These are phyloP conservation scores for Caprella mutica DNA, from an alignment of 2,888 invertebrate species.

Conservation along the genomic window DNA sequence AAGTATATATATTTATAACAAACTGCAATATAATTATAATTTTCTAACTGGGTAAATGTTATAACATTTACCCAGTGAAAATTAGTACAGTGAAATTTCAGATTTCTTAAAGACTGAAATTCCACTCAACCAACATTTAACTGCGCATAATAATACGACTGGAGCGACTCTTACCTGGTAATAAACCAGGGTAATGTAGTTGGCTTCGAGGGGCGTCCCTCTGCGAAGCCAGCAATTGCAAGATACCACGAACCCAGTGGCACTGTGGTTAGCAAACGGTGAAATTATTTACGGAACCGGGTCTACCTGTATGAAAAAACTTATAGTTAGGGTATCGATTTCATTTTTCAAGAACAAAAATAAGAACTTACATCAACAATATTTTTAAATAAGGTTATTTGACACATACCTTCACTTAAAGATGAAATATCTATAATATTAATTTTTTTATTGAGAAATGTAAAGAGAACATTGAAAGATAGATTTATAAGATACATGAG, in stretches of 20 bases:
- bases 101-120: too few relatives aligned
- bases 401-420: neutral
- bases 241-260: constrained; percentile 20
- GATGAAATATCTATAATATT: neutral
- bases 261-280: constrained; percentile 22
- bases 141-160: too few relatives aligned
- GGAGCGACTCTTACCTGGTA: constrained; percentile 12
- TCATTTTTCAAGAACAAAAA: neutral
- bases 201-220: constrained; percentile 9
- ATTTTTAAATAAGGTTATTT: neutral
- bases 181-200: constrained; percentile 18
- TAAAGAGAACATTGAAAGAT: too few relatives aligned
- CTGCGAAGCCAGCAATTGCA: constrained; percentile 9
- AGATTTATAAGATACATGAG: too few relatives aligned
- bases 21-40: too few relatives aligned
- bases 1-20: too few relatives aligned
- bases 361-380: too few relatives aligned
- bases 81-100: too few relatives aligned
- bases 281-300: constrained; percentile 15
- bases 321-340: neutral
- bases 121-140: too few relatives aligned
- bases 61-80: too few relatives aligned
- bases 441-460: neutral
- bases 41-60: too few relatives aligned
- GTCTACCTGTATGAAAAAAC: constrained; percentile 12